These are phyloP conservation scores for Arbacia lixula DNA, from an alignment of 53 echinoderm and acorn worm genomes.

Conservation along the genomic window DNA sequence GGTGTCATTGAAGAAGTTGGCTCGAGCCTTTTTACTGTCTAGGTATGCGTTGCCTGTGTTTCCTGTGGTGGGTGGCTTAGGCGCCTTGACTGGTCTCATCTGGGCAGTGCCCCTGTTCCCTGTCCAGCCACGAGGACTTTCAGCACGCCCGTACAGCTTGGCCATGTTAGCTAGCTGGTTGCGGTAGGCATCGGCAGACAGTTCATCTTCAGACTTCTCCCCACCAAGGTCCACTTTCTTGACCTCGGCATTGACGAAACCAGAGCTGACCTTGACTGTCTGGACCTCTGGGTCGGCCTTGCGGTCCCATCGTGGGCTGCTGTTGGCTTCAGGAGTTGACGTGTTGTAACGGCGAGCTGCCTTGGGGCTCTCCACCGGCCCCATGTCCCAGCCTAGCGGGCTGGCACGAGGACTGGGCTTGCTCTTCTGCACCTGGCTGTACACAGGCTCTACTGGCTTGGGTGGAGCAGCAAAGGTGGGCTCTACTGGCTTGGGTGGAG, in stretches of 20 bases:
- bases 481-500: background rate
- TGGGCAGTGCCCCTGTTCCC: constrained; percentile 12
- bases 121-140: constrained; percentile 68
- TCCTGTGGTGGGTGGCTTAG: constrained; percentile 56
- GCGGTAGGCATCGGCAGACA: constrained; percentile 43
- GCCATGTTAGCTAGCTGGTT: constrained; percentile 54
- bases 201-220: constrained; percentile 44
- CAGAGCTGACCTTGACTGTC: constrained; percentile 71
- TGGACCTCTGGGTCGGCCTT: constrained; percentile 56
- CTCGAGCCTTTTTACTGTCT: constrained; percentile 67
- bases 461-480: too few species aligned
- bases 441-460: constrained; percentile 65
- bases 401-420: constrained; percentile 45
- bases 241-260: constrained; percentile 60
- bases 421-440: constrained; percentile 70
- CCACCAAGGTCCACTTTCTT: constrained; percentile 57
- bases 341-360: constrained; percentile 7
- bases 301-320: constrained; percentile 25
- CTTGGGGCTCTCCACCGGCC: background rate
- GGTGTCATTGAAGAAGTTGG: constrained; percentile 45
- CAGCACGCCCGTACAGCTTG: constrained; percentile 25
- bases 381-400: constrained; percentile 28
- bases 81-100: constrained; percentile 33
- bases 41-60: constrained; percentile 26
- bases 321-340: constrained; percentile 4